A percentile compares a stretch with the other conserved stretches of the same genome.
phyloP scores from a whole-genome alignment of 2,113 vertebrate species.

The Tetrax tetrax region DNA sequence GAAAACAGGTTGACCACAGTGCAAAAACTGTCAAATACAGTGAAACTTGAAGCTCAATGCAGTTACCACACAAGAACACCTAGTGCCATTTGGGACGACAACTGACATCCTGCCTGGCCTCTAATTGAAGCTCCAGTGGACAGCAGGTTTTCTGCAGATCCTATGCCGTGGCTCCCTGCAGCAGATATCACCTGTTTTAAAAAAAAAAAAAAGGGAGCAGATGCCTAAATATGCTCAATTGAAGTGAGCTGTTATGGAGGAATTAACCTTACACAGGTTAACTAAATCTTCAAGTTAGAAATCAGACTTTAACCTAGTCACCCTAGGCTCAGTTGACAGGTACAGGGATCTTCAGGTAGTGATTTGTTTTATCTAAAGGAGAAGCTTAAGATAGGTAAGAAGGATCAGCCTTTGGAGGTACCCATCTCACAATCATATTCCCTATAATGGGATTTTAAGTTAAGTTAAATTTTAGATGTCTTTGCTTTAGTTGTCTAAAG shows the following conservation, averaged over 20 bases:
- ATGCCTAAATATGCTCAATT: background rate
- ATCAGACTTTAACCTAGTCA: background rate
- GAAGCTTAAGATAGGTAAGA: background rate
- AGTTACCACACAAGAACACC: background rate
- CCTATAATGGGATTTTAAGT: background rate
- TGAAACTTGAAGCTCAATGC: background rate
- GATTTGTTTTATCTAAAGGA: background rate
- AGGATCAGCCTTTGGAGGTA: background rate
- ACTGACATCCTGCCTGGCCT: background rate
- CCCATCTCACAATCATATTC: fast-evolving
- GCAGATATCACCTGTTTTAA: background rate
- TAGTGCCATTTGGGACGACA: background rate
- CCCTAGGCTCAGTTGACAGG: background rate
- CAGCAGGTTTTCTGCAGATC: background rate
- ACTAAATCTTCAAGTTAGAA: background rate
- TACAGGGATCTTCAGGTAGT: background rate
- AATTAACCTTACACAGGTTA: background rate
- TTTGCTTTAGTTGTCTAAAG: background rate
- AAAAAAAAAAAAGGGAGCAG: background rate
- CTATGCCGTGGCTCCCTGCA: background rate
- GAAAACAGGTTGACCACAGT: background rate
- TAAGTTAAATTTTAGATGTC: background rate
- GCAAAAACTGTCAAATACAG: background rate
- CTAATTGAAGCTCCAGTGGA: background rate
- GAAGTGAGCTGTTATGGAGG: background rate